Evolutionary conservation across 1,140 invertebrate genomes (phyloP).

Genomic region (Pseudomyrmex sp.): DNA sequence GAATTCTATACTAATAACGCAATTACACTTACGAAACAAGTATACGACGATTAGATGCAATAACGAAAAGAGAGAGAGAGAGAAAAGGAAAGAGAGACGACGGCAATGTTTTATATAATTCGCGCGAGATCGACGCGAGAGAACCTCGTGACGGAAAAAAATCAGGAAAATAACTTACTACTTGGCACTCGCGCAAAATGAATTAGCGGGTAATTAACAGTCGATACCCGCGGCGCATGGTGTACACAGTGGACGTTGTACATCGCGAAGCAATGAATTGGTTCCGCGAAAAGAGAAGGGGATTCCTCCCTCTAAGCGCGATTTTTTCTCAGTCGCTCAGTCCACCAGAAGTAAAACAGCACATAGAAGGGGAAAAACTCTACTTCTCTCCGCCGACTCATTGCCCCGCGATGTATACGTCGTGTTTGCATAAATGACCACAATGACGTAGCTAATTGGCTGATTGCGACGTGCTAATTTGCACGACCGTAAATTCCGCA

Average conservation of each 20-base stretch:
- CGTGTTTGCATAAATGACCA: conserved; percentile 58
- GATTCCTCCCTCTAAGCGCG: too few species aligned
- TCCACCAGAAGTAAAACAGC: too few species aligned
- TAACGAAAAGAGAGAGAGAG: neutral
- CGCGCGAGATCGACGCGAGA: neutral
- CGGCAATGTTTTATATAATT: conserved; percentile 27
- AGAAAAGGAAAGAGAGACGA: neutral
- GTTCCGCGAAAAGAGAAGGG: too few species aligned
- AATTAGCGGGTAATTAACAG: conserved; percentile 50
- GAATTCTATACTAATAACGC: conserved; percentile 18
- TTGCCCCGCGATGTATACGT: neutral
- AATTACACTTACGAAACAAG: conserved; percentile 12
- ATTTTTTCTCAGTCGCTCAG: too few species aligned
- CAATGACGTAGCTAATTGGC: conserved; percentile 81
- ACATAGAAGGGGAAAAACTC: too few species aligned
- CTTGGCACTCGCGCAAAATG: conserved; percentile 24
- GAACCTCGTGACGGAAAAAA: neutral
- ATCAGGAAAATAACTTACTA: conserved; percentile 7
- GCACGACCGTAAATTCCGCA: conserved; percentile 75
- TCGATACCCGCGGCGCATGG: neutral
- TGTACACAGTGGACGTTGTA: neutral
- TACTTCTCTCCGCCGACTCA: too few species aligned
- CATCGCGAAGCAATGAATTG: too few species aligned
- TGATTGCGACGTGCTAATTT: conserved; percentile 79
- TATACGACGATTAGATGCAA: neutral